These are phyloP conservation scores for Agrotis puta DNA, from an alignment of 2,888 invertebrate species.

Conservation along the genomic window DNA sequence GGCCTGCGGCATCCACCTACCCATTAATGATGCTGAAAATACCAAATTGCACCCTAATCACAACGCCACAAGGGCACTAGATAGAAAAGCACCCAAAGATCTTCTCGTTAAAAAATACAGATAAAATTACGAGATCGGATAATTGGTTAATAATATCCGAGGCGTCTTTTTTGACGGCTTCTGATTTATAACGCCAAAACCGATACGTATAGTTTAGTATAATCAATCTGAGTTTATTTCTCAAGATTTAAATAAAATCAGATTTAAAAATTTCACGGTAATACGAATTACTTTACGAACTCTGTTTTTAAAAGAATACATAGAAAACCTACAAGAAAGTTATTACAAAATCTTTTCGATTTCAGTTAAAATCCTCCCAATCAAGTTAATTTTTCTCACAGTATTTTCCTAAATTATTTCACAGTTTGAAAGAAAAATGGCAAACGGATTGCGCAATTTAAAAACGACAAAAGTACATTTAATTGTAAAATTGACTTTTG, in stretches of 20 bases:
- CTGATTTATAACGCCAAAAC: conserved; percentile 32
- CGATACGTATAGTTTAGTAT: not conserved
- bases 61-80: not conserved
- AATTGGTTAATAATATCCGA: conserved; percentile 34
- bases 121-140: not conserved
- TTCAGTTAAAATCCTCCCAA: not conserved
- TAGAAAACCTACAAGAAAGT: not conserved
- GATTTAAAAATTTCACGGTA: not conserved
- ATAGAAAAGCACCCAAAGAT: conserved; percentile 4
- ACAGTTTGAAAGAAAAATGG: conserved; percentile 12
- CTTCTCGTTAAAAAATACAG: conserved; percentile 7
- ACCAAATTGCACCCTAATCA: conserved; percentile 14
- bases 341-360: not conserved
- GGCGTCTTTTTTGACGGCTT: conserved; percentile 5
- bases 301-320: not conserved
- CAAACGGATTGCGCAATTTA: not conserved
- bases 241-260: conserved; percentile 4
- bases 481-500: conserved; percentile 26
- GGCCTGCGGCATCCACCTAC: conserved; percentile 20
- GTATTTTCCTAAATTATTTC: conserved; percentile 8
- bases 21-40: conserved; percentile 16
- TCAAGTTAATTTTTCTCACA: not conserved
- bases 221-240: conserved; percentile 7
- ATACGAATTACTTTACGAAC: not conserved
- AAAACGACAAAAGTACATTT: conserved; percentile 13